Conservation (phyloP, 53 echinoderm and acorn worm genomes). For the Luidia sarsii region DNA sequence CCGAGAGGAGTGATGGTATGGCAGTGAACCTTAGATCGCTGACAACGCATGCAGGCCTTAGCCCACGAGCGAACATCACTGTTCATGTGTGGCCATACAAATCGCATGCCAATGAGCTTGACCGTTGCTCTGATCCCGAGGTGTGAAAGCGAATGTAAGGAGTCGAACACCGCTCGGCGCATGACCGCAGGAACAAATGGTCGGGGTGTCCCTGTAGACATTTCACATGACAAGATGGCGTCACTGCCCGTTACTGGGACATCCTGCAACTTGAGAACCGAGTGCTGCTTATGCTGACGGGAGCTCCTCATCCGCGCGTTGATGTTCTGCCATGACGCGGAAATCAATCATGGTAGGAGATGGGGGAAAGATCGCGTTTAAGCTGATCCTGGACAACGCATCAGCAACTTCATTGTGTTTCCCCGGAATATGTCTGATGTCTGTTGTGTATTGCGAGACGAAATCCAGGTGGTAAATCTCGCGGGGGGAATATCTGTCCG, state of each 20-base stretch:
- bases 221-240: slow-evolving; percentile 32
- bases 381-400: background rate
- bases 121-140: slow-evolving; percentile 61
- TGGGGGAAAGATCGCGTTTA: background rate
- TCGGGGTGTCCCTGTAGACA: slow-evolving; percentile 20
- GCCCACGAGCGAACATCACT: slow-evolving; percentile 49
- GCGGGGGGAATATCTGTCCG: slow-evolving; percentile 33
- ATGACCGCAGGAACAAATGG: slow-evolving; percentile 44
- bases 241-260: background rate
- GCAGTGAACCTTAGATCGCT: slow-evolving; percentile 44
- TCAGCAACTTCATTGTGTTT: background rate
- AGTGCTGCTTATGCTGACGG: background rate
- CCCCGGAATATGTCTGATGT: background rate
- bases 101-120: slow-evolving; percentile 46
- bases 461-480: slow-evolving; percentile 44
- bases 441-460: slow-evolving; percentile 31
- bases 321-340: background rate
- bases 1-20: slow-evolving; percentile 22
- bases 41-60: slow-evolving; percentile 57
- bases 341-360: background rate
- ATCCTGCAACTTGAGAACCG: background rate
- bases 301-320: background rate
- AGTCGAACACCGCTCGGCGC: slow-evolving; percentile 43
- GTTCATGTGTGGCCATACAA: slow-evolving; percentile 66
- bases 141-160: slow-evolving; percentile 46